Percentiles rank a stretch among this genome's conserved stretches.
These are phyloP conservation scores for Garrulus glandarius DNA, from an alignment of 2,797 vertebrate genomes.

Conservation along the genomic window DNA sequence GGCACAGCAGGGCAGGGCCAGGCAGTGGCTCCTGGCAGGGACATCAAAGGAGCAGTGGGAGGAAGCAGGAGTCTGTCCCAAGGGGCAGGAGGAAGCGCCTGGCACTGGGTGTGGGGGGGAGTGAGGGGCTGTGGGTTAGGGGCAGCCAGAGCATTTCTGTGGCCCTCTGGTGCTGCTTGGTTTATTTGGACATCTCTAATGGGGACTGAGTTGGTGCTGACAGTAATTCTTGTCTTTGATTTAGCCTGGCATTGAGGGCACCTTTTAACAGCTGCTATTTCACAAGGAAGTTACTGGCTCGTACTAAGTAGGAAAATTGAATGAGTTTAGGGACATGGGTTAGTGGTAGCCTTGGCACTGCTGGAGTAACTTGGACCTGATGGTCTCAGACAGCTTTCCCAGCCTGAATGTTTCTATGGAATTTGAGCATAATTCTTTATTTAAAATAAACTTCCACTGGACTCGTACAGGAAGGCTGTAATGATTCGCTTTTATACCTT, in stretches of 20 bases:
- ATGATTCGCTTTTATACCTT: background rate
- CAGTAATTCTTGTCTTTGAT: background rate
- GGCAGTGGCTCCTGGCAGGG: background rate
- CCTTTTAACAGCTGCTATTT: accelerated
- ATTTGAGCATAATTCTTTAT: background rate
- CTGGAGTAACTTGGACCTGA: background rate
- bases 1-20: background rate
- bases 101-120: background rate
- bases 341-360: background rate
- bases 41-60: background rate
- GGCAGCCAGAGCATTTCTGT: accelerated
- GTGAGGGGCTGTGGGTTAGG: accelerated
- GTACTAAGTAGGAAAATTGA: background rate
- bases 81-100: background rate
- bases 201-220: background rate
- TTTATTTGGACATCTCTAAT: accelerated
- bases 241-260: accelerated
- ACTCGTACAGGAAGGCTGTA: accelerated
- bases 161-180: background rate
- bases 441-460: background rate
- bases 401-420: background rate
- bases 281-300: background rate
- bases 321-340: accelerated
- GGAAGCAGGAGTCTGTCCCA: background rate
- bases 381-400: background rate